These are phyloP conservation scores for Manis javanica DNA, from an alignment of 2,797 vertebrate species.

Conservation along the genomic window DNA sequence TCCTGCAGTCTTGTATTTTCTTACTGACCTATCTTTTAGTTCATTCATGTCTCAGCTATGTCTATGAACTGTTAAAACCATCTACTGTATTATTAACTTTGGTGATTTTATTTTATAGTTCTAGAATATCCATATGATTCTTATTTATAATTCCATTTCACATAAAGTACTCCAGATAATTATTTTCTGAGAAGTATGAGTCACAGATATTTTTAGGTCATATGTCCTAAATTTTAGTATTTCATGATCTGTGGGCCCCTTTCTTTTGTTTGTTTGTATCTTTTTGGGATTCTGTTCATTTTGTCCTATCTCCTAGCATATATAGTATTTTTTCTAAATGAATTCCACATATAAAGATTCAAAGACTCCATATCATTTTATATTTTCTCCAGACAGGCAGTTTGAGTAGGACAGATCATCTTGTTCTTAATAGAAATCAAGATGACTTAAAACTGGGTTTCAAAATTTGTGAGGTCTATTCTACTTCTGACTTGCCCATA, in stretches of 20 bases:
- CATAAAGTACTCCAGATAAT: neutral
- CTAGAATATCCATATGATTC: neutral
- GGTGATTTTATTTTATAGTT: constrained; percentile 9
- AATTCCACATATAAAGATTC: constrained; percentile 10
- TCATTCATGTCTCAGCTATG: neutral
- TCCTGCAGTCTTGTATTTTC: neutral
- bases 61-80: neutral
- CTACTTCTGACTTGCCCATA: neutral
- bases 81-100: neutral
- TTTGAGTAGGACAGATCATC: neutral
- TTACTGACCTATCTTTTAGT: neutral
- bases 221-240: neutral
- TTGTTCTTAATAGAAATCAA: neutral
- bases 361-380: neutral
- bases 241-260: neutral
- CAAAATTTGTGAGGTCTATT: neutral
- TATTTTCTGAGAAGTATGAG: neutral
- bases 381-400: neutral
- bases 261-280: neutral
- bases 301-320: neutral
- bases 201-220: neutral
- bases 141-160: neutral
- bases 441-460: neutral
- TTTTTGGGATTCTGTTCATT: neutral
- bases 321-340: neutral